Conservation (phyloP, 1,140 invertebrate species). For the Delia radicum region DNA sequence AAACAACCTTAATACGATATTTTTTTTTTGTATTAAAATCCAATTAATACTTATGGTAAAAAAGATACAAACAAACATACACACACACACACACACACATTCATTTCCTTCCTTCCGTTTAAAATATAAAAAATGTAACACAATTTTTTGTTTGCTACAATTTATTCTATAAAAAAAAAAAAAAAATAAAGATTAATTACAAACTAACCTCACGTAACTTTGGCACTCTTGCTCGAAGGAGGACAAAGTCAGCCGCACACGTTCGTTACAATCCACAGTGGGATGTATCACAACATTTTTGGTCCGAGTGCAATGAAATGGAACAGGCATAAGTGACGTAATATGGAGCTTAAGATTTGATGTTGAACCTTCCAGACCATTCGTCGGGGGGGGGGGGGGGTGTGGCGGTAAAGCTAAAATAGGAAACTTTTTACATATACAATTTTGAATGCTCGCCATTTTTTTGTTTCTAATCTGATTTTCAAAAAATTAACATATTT, state of each 20-base stretch:
- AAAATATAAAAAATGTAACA: neutral
- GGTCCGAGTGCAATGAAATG: too few species aligned
- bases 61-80: neutral
- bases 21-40: neutral
- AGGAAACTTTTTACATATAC: too few species aligned
- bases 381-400: too few species aligned
- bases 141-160: constrained; percentile 3
- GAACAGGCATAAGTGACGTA: too few species aligned
- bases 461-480: too few species aligned
- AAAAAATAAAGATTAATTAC: constrained; percentile 17
- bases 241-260: constrained; percentile 7
- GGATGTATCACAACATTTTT: too few species aligned
- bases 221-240: neutral
- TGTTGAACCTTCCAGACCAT: too few species aligned
- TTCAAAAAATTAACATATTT: too few species aligned
- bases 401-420: neutral
- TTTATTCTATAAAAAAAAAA: neutral
- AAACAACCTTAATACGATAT: neutral
- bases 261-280: constrained; percentile 11
- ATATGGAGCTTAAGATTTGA: too few species aligned
- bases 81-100: neutral
- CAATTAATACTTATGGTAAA: neutral
- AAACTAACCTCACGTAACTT: constrained; percentile 22
- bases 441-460: too few species aligned
- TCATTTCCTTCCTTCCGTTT: constrained; percentile 10